Percentiles rank a stretch among this genome's conserved stretches.
Evolutionary conservation across 2,888 invertebrate genomes (phyloP).

Genomic region (Blera fallax): DNA sequence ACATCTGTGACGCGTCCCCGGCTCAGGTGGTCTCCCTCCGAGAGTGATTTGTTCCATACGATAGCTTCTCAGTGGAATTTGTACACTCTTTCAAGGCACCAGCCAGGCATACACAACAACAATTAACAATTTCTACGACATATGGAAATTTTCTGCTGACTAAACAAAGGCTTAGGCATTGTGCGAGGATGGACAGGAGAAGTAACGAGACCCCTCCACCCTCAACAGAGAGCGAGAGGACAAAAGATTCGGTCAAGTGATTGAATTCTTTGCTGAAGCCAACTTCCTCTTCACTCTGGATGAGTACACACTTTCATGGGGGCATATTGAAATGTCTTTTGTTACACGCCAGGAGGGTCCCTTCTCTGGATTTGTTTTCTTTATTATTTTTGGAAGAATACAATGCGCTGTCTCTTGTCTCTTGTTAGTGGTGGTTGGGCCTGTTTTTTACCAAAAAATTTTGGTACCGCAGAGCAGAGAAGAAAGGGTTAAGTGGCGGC

Average conservation of each 20-base stretch:
- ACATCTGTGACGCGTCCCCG: background rate
- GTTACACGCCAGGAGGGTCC: conserved; percentile 41
- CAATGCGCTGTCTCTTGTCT: conserved; percentile 15
- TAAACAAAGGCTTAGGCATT: conserved; percentile 39
- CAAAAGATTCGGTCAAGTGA: conserved; percentile 68
- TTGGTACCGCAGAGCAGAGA: background rate
- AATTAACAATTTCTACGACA: conserved; percentile 42
- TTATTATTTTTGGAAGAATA: conserved; percentile 18
- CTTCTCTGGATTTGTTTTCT: background rate
- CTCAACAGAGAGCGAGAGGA: conserved; percentile 1
- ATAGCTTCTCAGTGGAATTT: conserved; percentile 47
- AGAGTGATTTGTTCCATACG: conserved; percentile 53
- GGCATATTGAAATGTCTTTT: conserved; percentile 67
- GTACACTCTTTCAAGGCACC: background rate
- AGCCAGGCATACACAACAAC: background rate
- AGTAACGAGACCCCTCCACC: conserved; percentile 27
- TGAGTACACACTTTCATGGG: conserved; percentile 53
- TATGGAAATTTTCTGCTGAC: conserved; percentile 55
- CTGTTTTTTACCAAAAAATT: background rate
- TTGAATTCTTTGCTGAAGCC: conserved; percentile 58
- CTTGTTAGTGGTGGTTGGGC: conserved; percentile 7
- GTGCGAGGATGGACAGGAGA: conserved; percentile 15
- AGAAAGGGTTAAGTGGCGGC: conserved; percentile 53
- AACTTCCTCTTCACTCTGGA: conserved; percentile 61
- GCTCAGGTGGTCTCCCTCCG: conserved; percentile 48